These are phyloP conservation scores for Platyscapa corneri DNA, from an alignment of 1,140 invertebrate species.

Conservation along the genomic window DNA sequence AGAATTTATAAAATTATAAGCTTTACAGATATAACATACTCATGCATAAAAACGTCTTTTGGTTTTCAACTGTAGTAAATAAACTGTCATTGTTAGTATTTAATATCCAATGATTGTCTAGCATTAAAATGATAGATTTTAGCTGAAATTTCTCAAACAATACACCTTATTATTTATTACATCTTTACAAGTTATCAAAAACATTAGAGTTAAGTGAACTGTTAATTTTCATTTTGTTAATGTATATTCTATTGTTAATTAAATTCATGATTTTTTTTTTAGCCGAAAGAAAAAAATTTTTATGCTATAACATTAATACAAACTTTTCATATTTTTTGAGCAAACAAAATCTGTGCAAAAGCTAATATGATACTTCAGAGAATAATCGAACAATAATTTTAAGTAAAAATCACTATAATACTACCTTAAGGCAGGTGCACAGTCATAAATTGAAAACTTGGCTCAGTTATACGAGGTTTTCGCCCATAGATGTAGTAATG, in stretches of 20 bases:
- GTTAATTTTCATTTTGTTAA: too few relatives aligned
- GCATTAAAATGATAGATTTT: neutral
- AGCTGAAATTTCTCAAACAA: neutral
- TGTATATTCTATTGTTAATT: too few relatives aligned
- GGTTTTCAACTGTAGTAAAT: neutral
- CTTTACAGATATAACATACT: too few relatives aligned
- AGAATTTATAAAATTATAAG: too few relatives aligned
- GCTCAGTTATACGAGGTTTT: neutral
- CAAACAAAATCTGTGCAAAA: neutral
- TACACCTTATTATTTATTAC: too few relatives aligned
- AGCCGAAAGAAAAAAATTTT: too few relatives aligned
- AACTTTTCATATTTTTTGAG: neutral
- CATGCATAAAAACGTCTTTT: neutral
- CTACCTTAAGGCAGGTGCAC: neutral
- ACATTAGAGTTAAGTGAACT: too few relatives aligned
- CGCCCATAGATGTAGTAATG: conserved; percentile 3
- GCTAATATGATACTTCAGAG: neutral
- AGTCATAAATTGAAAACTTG: neutral
- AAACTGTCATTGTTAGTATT: neutral
- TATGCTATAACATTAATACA: too few relatives aligned
- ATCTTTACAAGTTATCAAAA: too few relatives aligned
- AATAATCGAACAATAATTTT: neutral
- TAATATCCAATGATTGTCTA: neutral
- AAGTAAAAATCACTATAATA: conserved; percentile 5
- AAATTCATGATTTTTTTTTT: too few relatives aligned